Conservation (phyloP, 2,888 invertebrate genomes). For the Heliconius aoede region DNA sequence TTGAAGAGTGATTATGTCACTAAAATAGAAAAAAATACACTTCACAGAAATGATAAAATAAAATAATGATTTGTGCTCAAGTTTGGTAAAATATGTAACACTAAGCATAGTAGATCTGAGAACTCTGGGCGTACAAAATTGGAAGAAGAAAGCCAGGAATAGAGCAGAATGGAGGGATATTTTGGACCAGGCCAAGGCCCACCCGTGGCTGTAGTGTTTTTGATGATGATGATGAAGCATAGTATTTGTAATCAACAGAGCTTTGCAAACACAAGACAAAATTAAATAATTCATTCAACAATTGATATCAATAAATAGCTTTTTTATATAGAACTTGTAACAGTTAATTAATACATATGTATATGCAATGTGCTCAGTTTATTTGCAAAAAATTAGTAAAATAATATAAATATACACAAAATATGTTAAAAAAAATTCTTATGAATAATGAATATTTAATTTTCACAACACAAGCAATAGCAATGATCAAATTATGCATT, state of each 20-base stretch:
- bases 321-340: neutral
- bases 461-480: neutral
- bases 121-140: no score
- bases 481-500: neutral
- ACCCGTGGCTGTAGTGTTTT: no score
- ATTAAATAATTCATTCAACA: neutral
- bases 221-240: no score
- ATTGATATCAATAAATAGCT: neutral
- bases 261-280: conserved; percentile 3
- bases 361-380: conserved; percentile 6
- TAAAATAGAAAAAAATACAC: conserved; percentile 46
- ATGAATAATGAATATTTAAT: neutral
- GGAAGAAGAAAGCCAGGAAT: no score
- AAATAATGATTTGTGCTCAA: conserved; percentile 25
- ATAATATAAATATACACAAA: neutral
- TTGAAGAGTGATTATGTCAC: conserved; percentile 47
- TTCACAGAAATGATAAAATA: conserved; percentile 39
- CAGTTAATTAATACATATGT: neutral
- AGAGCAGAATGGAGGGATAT: no score
- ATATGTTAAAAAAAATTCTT: neutral
- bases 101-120: no score
- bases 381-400: neutral
- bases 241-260: conserved; percentile 1
- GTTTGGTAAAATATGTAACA: neutral
- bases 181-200: no score